Evolutionary conservation across 2,113 vertebrate species (phyloP), one percentile per base, ranked within the genome.

Genomic region (Leuciscus idus): DNA sequence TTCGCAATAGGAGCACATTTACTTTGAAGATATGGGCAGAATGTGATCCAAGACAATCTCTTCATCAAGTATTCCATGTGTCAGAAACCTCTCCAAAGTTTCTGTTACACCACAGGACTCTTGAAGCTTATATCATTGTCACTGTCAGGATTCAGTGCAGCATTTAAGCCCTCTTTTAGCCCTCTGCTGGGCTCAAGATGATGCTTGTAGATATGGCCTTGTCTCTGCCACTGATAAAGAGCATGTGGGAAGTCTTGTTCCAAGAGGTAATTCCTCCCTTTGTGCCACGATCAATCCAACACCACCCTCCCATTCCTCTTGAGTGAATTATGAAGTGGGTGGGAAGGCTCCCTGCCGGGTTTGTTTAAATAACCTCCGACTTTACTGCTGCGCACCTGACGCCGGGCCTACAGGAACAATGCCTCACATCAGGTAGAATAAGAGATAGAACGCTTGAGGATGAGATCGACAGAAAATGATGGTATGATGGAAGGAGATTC

Each of bases 361-460:
- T 80, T 87, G 83, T 90, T 85, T 86, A 88, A 82, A 90, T 85
- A 90, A 88, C 83, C 85, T 85, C 57, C 23, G 79, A n/a, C 74
- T 64, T 80, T 83, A 82, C 68, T 33, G 33, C 30, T 81, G 33
- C 4, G 72, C 87, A 74, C 84, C 76, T 66, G 39, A 83, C 19
- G 6, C 73, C 19, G 9, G 50, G 52, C 50, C 62, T 77, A 26
- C 28, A 6, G 50, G 72, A 84, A 85, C 79, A 76, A 9, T n/a
- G 74, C 66, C 78, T 70, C 23, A 46, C 59, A 73, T 81, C n/a
- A 59, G 61, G 36, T 43, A 52, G 28, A 43, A 73, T 50, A 30
- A 26, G 13, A 50, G 8, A 66, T 12, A 7, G 30, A 39, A 26
- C 9, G 4, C 12, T 8, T 62, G 43, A 15, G 28, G 26, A 4